Evolutionary conservation across 2,888 invertebrate species (phyloP).

Genomic region (Muschampia plurimacula): DNA sequence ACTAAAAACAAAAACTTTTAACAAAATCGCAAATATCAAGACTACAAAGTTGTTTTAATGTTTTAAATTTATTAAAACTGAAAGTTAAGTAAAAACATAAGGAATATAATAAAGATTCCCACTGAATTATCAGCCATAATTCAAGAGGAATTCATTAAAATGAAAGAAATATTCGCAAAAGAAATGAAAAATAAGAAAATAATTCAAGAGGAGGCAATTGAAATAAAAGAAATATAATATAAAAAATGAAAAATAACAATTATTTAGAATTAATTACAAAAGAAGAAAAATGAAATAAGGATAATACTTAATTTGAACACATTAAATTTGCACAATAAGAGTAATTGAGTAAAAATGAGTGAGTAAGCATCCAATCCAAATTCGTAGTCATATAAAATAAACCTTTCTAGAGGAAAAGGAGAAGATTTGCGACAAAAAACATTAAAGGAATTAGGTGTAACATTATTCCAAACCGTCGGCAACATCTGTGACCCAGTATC

Average conservation of each 20-base stretch:
- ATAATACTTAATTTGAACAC: background rate
- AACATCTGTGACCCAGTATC: conserved; percentile 37
- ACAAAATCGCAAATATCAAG: background rate
- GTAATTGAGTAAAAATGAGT: background rate
- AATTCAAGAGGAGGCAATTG: background rate
- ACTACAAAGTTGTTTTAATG: too few species aligned
- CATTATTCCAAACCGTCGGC: conserved; percentile 9
- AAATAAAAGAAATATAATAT: background rate
- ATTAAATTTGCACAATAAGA: background rate
- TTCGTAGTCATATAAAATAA: background rate
- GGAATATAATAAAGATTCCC: conserved; percentile 47
- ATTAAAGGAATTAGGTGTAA: conserved; percentile 7
- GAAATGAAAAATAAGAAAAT: conserved; percentile 23
- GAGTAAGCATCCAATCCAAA: background rate
- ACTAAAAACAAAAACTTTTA: background rate
- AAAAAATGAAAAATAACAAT: too few species aligned
- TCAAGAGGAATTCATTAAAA: conserved; percentile 52
- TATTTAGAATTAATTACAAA: too few species aligned
- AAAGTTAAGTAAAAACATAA: conserved; percentile 5
- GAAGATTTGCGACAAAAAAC: background rate
- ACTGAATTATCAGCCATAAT: conserved; percentile 66
- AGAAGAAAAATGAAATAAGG: too few species aligned
- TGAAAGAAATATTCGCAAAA: conserved; percentile 1
- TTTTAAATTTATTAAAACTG: background rate
- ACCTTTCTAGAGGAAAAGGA: background rate